Conservation (phyloP, 2,113 vertebrate species). For the Scomber japonicus region DNA sequence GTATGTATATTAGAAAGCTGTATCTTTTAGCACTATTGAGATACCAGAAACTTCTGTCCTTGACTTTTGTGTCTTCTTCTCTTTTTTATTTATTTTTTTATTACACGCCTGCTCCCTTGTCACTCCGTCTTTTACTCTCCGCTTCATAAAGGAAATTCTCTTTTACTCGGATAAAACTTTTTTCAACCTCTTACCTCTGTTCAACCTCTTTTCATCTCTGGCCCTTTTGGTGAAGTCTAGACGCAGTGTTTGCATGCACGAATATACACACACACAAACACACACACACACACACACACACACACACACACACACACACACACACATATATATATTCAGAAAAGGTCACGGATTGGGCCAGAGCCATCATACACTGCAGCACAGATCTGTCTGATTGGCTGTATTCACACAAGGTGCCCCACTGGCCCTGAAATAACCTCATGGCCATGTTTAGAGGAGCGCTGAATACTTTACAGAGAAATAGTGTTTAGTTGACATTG, state of each 20-base stretch:
- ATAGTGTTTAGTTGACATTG: neutral
- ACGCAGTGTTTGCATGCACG: constrained; percentile 10
- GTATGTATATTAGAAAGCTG: constrained; percentile 21
- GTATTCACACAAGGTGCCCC: constrained; percentile 39
- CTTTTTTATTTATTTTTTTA: neutral
- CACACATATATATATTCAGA: neutral
- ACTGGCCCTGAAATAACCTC: constrained; percentile 39
- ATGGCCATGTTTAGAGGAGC: constrained; percentile 20
- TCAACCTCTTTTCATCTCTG: constrained; percentile 50
- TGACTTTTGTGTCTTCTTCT: constrained; percentile 11
- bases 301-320: neutral
- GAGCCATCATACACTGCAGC: constrained; percentile 37
- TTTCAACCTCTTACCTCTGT: constrained; percentile 38
- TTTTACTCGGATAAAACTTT: constrained; percentile 41
- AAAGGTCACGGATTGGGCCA: constrained; percentile 47
- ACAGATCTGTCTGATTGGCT: constrained; percentile 58
- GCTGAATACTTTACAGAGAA: constrained; percentile 1
- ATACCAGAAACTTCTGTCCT: constrained; percentile 12
- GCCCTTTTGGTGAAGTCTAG: constrained; percentile 28
- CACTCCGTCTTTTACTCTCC: constrained; percentile 23
- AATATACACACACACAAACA: neutral
- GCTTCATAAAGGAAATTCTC: constrained; percentile 26
- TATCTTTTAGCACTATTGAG: constrained; percentile 7
- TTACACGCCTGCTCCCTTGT: constrained; percentile 43
- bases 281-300: neutral